Evolutionary conservation across 2,797 vertebrate genomes (phyloP).

Genomic region (Babyrousa celebensis): DNA sequence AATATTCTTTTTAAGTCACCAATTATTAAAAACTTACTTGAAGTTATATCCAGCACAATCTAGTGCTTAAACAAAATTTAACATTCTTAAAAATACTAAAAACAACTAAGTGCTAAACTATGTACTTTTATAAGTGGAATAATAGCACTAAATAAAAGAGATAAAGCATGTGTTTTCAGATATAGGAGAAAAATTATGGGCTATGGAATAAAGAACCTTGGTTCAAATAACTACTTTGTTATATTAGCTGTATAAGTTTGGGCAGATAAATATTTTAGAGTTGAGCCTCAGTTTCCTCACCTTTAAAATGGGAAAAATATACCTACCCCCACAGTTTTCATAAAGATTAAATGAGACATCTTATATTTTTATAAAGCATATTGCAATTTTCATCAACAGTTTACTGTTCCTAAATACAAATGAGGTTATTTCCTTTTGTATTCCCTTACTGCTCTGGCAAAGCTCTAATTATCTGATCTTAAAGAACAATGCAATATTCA

Average conservation of each 20-base stretch:
- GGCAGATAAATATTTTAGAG: constrained; percentile 59
- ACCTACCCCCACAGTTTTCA: constrained; percentile 43
- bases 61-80: constrained; percentile 74
- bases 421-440: constrained; percentile 52
- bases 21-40: constrained; percentile 63
- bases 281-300: constrained; percentile 80
- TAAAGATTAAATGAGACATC: constrained; percentile 52
- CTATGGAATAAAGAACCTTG: constrained; percentile 19
- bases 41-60: constrained; percentile 61
- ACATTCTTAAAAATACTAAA: constrained; percentile 59
- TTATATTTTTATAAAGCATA: constrained; percentile 64
- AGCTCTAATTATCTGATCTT: constrained; percentile 14
- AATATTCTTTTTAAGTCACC: constrained; percentile 58
- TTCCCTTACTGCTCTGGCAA: constrained; percentile 67
- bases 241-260: background rate
- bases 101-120: constrained; percentile 44
- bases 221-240: constrained; percentile 51
- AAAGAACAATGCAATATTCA: background rate
- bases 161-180: constrained; percentile 61
- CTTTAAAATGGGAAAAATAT: constrained; percentile 77
- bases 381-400: constrained; percentile 41
- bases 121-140: background rate
- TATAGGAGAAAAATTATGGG: constrained; percentile 18
- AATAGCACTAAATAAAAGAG: constrained; percentile 56
- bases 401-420: constrained; percentile 71